Conservation (phyloP, 2,888 invertebrate genomes). For the Agonopterix heracliana region DNA sequence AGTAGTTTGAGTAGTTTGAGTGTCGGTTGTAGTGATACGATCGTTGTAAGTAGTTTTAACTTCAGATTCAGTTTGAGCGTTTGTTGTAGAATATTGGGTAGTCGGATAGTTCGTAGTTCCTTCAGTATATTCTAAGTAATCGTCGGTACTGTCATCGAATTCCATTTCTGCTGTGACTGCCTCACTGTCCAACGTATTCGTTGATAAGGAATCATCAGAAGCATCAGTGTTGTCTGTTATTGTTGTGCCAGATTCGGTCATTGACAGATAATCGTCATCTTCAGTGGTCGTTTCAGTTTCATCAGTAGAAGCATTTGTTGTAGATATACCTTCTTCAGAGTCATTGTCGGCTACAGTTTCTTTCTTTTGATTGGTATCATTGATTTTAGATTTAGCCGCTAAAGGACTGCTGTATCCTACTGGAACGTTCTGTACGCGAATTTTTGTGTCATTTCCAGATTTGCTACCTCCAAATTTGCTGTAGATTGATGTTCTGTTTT, state of each 20-base stretch:
- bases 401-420: conserved; percentile 47
- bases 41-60: conserved; percentile 20
- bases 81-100: conserved; percentile 34
- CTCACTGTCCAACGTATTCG: conserved; percentile 40
- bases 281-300: conserved; percentile 39
- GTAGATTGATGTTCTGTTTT: conserved; percentile 48
- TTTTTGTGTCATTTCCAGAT: conserved; percentile 45
- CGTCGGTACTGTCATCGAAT: conserved; percentile 50
- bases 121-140: conserved; percentile 55
- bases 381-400: conserved; percentile 17
- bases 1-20: conserved; percentile 4
- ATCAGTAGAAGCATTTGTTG: conserved; percentile 25
- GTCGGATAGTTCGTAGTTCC: conserved; percentile 44
- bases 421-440: conserved; percentile 63
- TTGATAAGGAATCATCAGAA: conserved; percentile 30
- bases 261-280: conserved; percentile 58
- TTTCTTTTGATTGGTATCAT: conserved; percentile 15
- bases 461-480: conserved; percentile 49
- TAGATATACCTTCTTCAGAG: conserved; percentile 33
- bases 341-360: conserved; percentile 20
- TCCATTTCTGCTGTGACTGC: conserved; percentile 47
- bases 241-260: conserved; percentile 40
- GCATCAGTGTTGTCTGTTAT: conserved; percentile 34
- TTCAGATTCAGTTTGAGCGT: conserved; percentile 28
- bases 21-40: conserved; percentile 11